Evolutionary conservation across 2,113 vertebrate species (phyloP).

Genomic region (Menura novaehollandiae): DNA sequence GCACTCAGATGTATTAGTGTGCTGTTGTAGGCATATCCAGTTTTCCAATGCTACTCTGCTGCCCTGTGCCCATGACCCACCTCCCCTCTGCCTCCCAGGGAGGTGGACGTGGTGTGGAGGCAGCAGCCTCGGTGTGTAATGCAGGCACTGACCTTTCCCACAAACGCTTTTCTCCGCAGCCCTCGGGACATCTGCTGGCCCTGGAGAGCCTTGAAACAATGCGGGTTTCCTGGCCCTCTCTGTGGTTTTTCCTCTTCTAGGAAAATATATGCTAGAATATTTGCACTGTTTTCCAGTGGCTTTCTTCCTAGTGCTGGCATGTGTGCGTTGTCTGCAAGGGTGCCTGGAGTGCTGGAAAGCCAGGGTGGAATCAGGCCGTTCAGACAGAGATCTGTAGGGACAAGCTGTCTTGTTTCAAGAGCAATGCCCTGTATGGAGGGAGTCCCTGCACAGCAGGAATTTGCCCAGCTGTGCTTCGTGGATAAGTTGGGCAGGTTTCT

Average conservation of each 20-base stretch:
- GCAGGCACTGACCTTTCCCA: slow-evolving; percentile 14
- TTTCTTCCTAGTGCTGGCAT: neutral
- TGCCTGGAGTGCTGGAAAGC: neutral
- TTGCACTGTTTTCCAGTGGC: neutral
- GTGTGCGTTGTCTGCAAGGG: neutral
- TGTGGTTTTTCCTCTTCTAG: slow-evolving; percentile 38
- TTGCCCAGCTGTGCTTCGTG: neutral
- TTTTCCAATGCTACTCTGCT: neutral
- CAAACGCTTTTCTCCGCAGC: neutral
- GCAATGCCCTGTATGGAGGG: neutral
- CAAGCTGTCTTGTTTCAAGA: neutral
- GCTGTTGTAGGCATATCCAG: fast-evolving
- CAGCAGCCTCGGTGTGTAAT: neutral
- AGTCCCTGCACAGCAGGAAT: neutral
- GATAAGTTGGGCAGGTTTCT: neutral
- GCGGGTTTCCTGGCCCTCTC: neutral
- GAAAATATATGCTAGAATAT: slow-evolving; percentile 11
- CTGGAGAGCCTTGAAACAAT: slow-evolving; percentile 35
- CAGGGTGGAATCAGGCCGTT: neutral
- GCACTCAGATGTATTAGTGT: neutral
- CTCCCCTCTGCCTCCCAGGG: neutral
- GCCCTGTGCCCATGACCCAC: neutral
- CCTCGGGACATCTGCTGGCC: slow-evolving; percentile 21
- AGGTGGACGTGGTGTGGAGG: fast-evolving
- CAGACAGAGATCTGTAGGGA: neutral